Conservation (phyloP, 2,888 invertebrate species). For the Cetonia aurata region DNA sequence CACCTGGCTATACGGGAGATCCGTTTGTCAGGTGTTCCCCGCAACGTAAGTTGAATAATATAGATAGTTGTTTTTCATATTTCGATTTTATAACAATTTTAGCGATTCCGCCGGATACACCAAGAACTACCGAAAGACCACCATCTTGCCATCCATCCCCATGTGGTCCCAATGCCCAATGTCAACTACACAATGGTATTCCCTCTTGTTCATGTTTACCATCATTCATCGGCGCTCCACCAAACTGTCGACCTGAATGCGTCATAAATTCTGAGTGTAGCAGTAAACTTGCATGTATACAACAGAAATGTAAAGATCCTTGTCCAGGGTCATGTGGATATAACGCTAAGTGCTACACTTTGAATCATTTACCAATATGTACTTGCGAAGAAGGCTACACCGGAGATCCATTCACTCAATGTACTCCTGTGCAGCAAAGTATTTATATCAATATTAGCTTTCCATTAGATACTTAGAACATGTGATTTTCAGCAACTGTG, state of each 20-base stretch:
- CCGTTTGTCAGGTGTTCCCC: conserved; percentile 83
- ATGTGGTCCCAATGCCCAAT: conserved; percentile 87
- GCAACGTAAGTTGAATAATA: conserved; percentile 71
- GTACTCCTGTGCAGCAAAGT: conserved; percentile 70
- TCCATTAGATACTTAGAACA: neutral
- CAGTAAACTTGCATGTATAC: conserved; percentile 81
- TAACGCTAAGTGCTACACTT: conserved; percentile 82
- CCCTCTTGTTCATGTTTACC: conserved; percentile 85
- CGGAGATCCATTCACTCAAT: conserved; percentile 86
- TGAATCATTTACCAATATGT: conserved; percentile 86
- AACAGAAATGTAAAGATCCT: conserved; percentile 85
- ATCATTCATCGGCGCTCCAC: conserved; percentile 84
- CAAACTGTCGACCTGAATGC: conserved; percentile 85
- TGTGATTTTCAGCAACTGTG: conserved; percentile 46
- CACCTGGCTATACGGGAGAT: conserved; percentile 87
- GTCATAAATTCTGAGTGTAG: conserved; percentile 84
- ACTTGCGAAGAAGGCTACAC: conserved; percentile 80
- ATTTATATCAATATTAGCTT: neutral
- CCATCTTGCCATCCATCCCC: conserved; percentile 86
- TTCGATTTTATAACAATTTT: conserved; percentile 37
- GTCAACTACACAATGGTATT: conserved; percentile 78
- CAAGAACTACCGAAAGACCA: conserved; percentile 72
- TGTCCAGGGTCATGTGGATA: conserved; percentile 87
- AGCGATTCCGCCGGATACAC: conserved; percentile 57
- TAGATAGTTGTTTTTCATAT: conserved; percentile 43